Conservation (phyloP, 2,888 invertebrate species). For the Andrena camellia region DNA sequence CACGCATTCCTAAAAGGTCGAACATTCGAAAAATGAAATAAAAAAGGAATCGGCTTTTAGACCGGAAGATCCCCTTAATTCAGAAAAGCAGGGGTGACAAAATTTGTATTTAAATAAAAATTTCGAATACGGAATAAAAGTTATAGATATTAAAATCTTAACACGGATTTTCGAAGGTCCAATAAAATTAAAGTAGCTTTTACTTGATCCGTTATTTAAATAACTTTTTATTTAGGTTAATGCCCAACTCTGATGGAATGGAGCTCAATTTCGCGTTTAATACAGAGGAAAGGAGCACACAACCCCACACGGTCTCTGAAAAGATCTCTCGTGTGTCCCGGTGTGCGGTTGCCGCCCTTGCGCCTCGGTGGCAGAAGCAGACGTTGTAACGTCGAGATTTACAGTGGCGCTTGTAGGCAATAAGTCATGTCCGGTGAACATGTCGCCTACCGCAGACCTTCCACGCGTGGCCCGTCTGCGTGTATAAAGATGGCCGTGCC, state of each 20-base stretch:
- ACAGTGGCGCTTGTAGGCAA: slow-evolving; percentile 82
- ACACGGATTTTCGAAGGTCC: too few species aligned
- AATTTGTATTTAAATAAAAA: too few species aligned
- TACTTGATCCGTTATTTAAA: too few species aligned
- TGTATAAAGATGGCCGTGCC: slow-evolving; percentile 71
- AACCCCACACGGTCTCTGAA: slow-evolving; percentile 26
- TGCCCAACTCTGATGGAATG: background rate
- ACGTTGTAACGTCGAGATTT: slow-evolving; percentile 75
- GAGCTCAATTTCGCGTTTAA: slow-evolving; percentile 40
- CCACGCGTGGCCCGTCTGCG: slow-evolving; percentile 76
- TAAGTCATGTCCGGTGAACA: slow-evolving; percentile 80
- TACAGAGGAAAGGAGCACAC: background rate
- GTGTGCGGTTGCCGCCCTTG: slow-evolving; percentile 64
- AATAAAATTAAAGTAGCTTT: too few species aligned
- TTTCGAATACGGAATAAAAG: too few species aligned
- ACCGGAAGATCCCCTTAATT: too few species aligned
- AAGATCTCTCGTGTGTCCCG: slow-evolving; percentile 49
- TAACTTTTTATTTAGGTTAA: too few species aligned
- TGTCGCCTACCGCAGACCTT: slow-evolving; percentile 79
- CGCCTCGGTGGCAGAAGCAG: slow-evolving; percentile 64
- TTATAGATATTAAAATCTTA: too few species aligned
- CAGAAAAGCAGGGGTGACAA: background rate
- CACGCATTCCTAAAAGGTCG: too few species aligned
- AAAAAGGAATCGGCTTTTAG: too few species aligned
- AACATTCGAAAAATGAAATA: too few species aligned